Evolutionary conservation across 2,113 vertebrate species (phyloP).

Genomic region (Elachura formosa): DNA sequence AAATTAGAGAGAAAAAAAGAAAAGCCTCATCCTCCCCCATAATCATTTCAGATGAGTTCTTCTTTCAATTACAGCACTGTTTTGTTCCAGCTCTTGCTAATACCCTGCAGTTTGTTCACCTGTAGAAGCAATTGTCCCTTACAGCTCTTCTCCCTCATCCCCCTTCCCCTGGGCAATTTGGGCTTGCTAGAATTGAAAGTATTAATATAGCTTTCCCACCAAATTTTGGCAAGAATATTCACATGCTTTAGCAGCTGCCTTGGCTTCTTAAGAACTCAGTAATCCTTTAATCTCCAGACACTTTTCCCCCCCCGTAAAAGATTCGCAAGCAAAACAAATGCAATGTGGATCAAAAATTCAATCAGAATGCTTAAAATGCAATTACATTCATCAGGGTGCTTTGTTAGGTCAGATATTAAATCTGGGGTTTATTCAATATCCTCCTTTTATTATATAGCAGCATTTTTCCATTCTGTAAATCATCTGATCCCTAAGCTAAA

Average conservation of each 20-base stretch:
- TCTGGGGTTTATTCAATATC: constrained; percentile 81
- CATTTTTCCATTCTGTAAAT: constrained; percentile 78
- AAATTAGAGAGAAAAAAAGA: not conserved
- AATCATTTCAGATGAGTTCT: not conserved
- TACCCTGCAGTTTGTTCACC: constrained; percentile 37
- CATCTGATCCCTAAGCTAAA: constrained; percentile 79
- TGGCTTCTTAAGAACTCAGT: constrained; percentile 75
- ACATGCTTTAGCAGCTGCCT: constrained; percentile 76
- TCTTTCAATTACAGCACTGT: constrained; percentile 2
- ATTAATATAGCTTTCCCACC: constrained; percentile 66
- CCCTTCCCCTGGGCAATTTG: not conserved
- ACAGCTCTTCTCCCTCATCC: not conserved
- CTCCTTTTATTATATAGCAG: constrained; percentile 79
- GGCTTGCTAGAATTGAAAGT: constrained; percentile 32
- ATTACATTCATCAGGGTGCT: constrained; percentile 82
- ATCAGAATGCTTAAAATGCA: constrained; percentile 83
- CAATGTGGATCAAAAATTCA: constrained; percentile 83
- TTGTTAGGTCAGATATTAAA: constrained; percentile 79
- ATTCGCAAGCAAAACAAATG: constrained; percentile 82
- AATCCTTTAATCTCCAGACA: constrained; percentile 83
- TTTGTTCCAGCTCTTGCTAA: not conserved
- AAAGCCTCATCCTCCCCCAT: not conserved
- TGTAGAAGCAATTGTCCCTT: constrained; percentile 12
- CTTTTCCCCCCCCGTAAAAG: constrained; percentile 67
- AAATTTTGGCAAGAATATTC: constrained; percentile 72